Conservation (phyloP, 1,140 invertebrate species). For the Bombus balteatus region DNA sequence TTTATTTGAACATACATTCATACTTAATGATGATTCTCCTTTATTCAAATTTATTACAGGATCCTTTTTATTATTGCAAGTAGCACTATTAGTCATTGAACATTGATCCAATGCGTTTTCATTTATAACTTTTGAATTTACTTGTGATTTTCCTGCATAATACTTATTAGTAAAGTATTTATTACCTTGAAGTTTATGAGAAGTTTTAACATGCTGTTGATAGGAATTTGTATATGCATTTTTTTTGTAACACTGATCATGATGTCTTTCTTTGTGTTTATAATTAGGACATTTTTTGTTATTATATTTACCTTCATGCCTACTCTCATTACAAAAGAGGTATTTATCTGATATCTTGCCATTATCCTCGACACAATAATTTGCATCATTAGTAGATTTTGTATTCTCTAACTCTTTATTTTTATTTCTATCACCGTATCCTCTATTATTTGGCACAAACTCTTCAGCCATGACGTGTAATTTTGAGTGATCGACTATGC, state of each 20-base stretch:
- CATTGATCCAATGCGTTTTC: too few relatives aligned
- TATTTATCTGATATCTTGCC: slow-evolving; percentile 17
- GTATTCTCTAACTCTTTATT: background rate
- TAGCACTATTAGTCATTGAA: background rate
- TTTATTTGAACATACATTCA: slow-evolving; percentile 15
- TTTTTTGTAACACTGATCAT: slow-evolving; percentile 28
- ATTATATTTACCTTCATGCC: slow-evolving; percentile 55
- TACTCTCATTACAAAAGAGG: slow-evolving; percentile 30
- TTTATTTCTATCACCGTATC: slow-evolving; percentile 7
- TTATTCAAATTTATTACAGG: slow-evolving; percentile 6
- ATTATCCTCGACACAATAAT: background rate
- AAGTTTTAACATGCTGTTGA: slow-evolving; percentile 44
- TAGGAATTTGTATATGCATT: slow-evolving; percentile 50
- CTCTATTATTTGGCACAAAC: slow-evolving; percentile 57
- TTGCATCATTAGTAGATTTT: background rate
- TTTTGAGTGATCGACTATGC: slow-evolving; percentile 64
- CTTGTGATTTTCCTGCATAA: slow-evolving; percentile 42
- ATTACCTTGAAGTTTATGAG: slow-evolving; percentile 68
- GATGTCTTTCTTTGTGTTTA: slow-evolving; percentile 48
- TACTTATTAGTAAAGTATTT: slow-evolving; percentile 61
- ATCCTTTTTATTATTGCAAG: slow-evolving; percentile 23
- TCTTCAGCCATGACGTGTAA: slow-evolving; percentile 72
- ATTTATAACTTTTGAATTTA: background rate
- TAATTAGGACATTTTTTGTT: slow-evolving; percentile 59
- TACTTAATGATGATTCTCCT: slow-evolving; percentile 29